A percentile compares a stretch with the other conserved stretches of the same genome.
phyloP scores from a whole-genome alignment of 2,888 invertebrate species.

The Sesia apiformis region DNA sequence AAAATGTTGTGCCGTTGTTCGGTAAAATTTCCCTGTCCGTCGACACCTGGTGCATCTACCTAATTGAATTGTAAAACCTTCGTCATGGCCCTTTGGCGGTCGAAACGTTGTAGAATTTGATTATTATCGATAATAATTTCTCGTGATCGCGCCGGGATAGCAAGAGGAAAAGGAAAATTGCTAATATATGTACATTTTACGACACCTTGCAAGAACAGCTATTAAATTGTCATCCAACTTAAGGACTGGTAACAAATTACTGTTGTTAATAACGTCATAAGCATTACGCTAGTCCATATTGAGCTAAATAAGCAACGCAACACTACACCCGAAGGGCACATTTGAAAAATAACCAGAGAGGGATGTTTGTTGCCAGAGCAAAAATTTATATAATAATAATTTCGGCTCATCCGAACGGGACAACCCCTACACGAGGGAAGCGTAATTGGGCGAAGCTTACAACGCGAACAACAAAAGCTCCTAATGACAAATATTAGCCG shows the following conservation, averaged over 20 bases:
- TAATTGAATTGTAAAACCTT: constrained; percentile 73
- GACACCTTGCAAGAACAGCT: constrained; percentile 5
- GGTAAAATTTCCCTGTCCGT: constrained; percentile 46
- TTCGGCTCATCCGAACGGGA: constrained; percentile 41
- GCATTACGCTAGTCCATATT: constrained; percentile 15
- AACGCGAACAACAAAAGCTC: constrained; percentile 50
- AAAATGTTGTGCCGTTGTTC: constrained; percentile 33
- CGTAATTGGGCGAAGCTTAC: constrained; percentile 23
- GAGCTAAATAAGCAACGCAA: constrained; percentile 15
- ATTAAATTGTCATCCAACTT: constrained; percentile 3
- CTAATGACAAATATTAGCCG: constrained; percentile 65
- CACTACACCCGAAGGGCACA: constrained; percentile 50
- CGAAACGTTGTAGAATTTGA: constrained; percentile 56
- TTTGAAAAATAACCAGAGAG: constrained; percentile 42
- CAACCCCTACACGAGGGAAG: constrained; percentile 27
- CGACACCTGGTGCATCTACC: constrained; percentile 62
- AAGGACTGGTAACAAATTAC: constrained; percentile 17
- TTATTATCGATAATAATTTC: constrained; percentile 58
- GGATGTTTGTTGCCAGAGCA: constrained; percentile 39
- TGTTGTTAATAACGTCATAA: constrained; percentile 16
- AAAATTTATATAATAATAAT: constrained; percentile 58
- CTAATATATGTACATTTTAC: constrained; percentile 17
- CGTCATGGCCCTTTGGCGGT: constrained; percentile 63
- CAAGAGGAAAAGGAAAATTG: constrained; percentile 30
- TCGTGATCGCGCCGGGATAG: constrained; percentile 45